These are phyloP conservation scores for Neoscelio sp. DNA, from an alignment of 2,888 invertebrate species.

Conservation along the genomic window DNA sequence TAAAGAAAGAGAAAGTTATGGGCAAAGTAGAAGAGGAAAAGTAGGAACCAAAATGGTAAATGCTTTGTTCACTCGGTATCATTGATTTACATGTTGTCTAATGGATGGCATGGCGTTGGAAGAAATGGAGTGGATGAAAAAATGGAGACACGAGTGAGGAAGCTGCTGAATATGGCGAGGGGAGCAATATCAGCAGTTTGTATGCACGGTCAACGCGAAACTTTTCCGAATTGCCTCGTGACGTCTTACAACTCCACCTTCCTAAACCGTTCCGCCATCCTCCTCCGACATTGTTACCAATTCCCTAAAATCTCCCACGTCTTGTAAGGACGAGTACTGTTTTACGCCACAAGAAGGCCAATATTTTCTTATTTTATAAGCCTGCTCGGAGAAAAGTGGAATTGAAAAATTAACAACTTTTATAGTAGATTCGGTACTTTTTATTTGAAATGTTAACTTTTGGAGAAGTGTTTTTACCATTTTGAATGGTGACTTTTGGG, in stretches of 20 bases:
- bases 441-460: too few relatives aligned
- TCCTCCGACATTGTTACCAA: conserved; percentile 49
- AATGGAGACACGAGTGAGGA: conserved; percentile 56
- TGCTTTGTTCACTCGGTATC: conserved; percentile 77
- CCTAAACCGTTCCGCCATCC: conserved; percentile 59
- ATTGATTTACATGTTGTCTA: conserved; percentile 83
- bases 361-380: conserved; percentile 21
- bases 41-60: conserved; percentile 67
- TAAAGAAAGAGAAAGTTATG: conserved; percentile 18
- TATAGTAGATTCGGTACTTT: too few relatives aligned
- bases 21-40: conserved; percentile 23
- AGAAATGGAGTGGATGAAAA: conserved; percentile 63
- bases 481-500: too few relatives aligned
- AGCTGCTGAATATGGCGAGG: conserved; percentile 59
- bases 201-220: conserved; percentile 82
- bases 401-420: too few relatives aligned
- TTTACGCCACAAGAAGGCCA: conserved; percentile 32
- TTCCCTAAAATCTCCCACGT: conserved; percentile 18
- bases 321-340: conserved; percentile 7
- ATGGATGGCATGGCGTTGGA: conserved; percentile 72
- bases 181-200: conserved; percentile 81
- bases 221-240: conserved; percentile 82
- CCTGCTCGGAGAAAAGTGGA: too few relatives aligned
- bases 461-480: too few relatives aligned
- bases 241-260: conserved; percentile 78